Base-by-base conservation (phyloP, 1,140 invertebrate genomes). In the Hyphantria cunea region DNA sequence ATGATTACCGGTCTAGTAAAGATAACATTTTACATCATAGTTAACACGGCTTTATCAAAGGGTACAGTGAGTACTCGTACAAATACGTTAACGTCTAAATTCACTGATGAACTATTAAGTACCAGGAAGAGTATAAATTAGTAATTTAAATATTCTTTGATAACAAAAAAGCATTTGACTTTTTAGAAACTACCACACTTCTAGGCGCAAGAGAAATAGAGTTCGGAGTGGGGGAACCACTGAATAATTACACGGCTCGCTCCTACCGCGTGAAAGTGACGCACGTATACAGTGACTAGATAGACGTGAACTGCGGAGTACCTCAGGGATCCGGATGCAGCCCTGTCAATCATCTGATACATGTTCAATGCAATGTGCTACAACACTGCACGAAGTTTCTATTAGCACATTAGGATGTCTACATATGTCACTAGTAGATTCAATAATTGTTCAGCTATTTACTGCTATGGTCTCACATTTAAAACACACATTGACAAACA, bases 311-410 rank as follows among this genome's bases (percentile, higher is more conserved):
- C 10, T 63, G 58, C 41, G 62, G 70, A 0, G 62, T 72, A 3
- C 64, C 60, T 0, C 60, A 72, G 42, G 70, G 66, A 3, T 72
- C 70, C 0, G 48, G 47, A 0, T 54, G 65, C 51, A 62, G 68
- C 0, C 68, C 63, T 9, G 41, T 63, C 1, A 62, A 63, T 34
- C 66, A 62, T 12, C 25, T 66, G 11, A 50, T 71, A 48, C 60
- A 66, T 13, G 60, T 70, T 1, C 34, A 10, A 37, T 37, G 34
- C 34, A 11, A 37, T 8, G 34, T 37, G 11, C 11, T 37, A 7
- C 34, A 37, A 37, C 34, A 37, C 11, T 37, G 34, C 11, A 10
- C 34, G 8, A 0, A 7, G 34, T 37, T 37, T 7, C 34, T 37
- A 4, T 37, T 10, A 7, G 11, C 11, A 37, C 0, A 3, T 37